Base-by-base conservation (phyloP, 1,140 invertebrate species). In the Dinothrombium tinctorium region DNA sequence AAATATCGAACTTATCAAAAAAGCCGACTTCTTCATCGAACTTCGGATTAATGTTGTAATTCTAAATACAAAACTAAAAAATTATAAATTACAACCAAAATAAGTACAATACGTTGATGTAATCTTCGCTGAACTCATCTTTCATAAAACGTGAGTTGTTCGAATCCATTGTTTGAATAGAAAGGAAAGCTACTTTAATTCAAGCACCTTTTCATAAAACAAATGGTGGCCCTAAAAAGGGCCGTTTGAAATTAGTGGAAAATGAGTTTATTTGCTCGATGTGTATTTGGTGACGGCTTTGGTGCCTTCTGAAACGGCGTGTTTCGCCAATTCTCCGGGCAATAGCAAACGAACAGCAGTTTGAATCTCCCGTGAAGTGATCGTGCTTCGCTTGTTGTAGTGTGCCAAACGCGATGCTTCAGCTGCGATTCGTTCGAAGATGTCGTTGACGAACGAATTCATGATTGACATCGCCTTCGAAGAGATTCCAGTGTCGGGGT, bases 381-480 rank as follows among this genome's bases (percentile, higher is more conserved):
- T 67, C 28, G 59, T 66, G 2, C 66, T 67, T 2, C 65, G 55
- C 54, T 76, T 76, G 58, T 73, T 76, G 59, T 74, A 73, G 45
- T 74, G 69, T 7, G 69, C 66, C 43, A 77, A 52, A 49, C 69
- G 64, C 9, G 69, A 72, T 2, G 72, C 61, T 55, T 77, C 73
- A 9, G 67, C 56, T 21, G 72, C 69, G 33, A 73, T 71, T 21
- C 59, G 48, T 37, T 62, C 59, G 45, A 62, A 61, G 37, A 61
- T 57, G 45, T 61, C 59, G 45, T 61, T 62, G 11, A 62, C 62
- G 49, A 63, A 63, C 14, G 56, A 59, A 47, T 65, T 65, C 61
- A 63, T 64, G 45, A 65, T 64, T 12, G 55, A 59, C 61, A 64
- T 64, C n/a, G 62, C 63, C 47, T 65, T 66, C 14, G 55, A 60